Conservation (phyloP, 1,140 invertebrate species). For the Wiebesia pumilae region DNA sequence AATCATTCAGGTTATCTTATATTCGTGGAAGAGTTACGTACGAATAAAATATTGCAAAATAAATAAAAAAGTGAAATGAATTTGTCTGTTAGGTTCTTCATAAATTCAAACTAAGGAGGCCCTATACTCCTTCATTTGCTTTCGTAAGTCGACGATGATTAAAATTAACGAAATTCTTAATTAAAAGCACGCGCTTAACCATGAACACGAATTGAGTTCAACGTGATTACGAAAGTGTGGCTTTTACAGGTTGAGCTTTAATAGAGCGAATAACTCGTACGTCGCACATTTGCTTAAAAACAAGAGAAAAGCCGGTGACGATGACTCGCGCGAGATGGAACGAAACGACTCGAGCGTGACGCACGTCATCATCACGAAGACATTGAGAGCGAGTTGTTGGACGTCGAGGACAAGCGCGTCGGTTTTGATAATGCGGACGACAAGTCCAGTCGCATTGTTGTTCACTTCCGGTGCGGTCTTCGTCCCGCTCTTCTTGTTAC, state of each 20-base stretch:
- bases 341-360: background rate
- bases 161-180: background rate
- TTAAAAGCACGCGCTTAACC: background rate
- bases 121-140: background rate
- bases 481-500: background rate
- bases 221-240: too few relatives aligned
- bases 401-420: too few relatives aligned
- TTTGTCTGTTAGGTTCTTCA: background rate
- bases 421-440: background rate
- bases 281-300: background rate
- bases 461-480: background rate
- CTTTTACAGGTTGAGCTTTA: too few relatives aligned
- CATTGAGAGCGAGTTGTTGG: background rate
- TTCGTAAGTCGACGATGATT: background rate
- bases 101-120: background rate
- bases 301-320: too few relatives aligned
- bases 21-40: too few relatives aligned
- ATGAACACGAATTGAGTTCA: too few relatives aligned
- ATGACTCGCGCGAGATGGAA: background rate
- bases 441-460: background rate
- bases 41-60: background rate
- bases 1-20: too few relatives aligned
- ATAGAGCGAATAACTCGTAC: too few relatives aligned
- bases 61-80: background rate
- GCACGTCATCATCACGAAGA: background rate